Percentiles rank a stretch among this genome's conserved stretches.
Evolutionary conservation across 2,888 invertebrate species (phyloP).

Genomic region (Silvanus unidentatus): DNA sequence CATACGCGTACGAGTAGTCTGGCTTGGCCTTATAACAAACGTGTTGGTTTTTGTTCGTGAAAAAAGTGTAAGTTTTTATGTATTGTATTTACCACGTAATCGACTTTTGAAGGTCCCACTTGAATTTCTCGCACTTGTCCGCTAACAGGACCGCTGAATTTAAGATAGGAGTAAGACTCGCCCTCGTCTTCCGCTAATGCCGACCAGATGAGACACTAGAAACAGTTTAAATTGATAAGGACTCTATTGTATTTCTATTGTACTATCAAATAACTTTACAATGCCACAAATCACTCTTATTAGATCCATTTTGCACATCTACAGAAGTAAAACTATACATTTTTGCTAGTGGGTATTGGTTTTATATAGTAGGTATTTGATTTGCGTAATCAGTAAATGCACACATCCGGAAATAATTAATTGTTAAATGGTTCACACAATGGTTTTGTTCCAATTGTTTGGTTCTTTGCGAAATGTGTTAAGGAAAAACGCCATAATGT

Average conservation of each 20-base stretch:
- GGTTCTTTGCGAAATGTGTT: conserved; percentile 2
- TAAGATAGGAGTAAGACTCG: conserved; percentile 63
- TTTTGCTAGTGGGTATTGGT: neutral
- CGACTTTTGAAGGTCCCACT: conserved; percentile 54
- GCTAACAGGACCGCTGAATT: conserved; percentile 69
- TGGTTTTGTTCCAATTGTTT: conserved; percentile 2
- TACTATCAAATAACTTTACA: neutral
- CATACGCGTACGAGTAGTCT: conserved; percentile 70
- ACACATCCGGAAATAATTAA: conserved; percentile 9
- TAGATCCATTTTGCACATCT: neutral
- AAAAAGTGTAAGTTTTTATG: too few species aligned
- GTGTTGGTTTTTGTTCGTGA: too few species aligned
- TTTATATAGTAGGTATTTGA: conserved; percentile 1
- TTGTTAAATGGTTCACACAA: conserved; percentile 2
- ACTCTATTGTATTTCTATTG: neutral
- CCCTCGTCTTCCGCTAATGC: conserved; percentile 23
- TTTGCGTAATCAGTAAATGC: neutral
- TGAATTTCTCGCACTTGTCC: conserved; percentile 56
- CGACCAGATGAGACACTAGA: neutral
- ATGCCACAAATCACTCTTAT: neutral
- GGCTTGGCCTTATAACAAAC: conserved; percentile 55
- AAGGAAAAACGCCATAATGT: conserved; percentile 3
- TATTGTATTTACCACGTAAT: conserved; percentile 65
- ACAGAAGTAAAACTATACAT: neutral
- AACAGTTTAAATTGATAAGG: neutral